Evolutionary conservation across 2,888 invertebrate species (phyloP).

Genomic region (Heliconius ethilla): DNA sequence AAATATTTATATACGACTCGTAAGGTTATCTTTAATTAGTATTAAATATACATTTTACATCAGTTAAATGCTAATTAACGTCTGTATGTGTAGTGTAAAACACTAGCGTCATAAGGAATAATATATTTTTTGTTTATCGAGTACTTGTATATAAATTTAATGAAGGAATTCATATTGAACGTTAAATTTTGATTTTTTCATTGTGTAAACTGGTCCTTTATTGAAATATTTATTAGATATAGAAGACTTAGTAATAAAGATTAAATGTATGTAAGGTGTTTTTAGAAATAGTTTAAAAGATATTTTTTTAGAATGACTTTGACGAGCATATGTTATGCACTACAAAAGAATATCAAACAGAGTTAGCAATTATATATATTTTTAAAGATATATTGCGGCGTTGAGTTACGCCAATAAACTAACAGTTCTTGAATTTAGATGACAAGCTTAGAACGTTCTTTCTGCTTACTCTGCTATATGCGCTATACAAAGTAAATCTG

Average conservation of each 20-base stretch:
- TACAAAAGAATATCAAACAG: not conserved
- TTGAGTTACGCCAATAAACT: not conserved
- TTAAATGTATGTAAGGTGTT: not conserved
- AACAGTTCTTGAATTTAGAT: not conserved
- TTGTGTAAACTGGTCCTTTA: conserved; percentile 12
- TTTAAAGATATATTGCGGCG: not conserved
- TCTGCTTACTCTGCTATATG: too few relatives aligned
- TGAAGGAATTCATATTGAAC: not conserved
- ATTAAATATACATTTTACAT: not conserved
- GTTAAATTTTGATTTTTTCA: not conserved
- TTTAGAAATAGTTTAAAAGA: too few relatives aligned
- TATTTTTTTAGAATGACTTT: too few relatives aligned
- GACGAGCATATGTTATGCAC: too few relatives aligned
- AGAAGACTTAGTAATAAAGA: not conserved
- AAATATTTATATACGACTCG: too few relatives aligned
- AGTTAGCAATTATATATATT: not conserved
- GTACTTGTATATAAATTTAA: not conserved
- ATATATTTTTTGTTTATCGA: not conserved
- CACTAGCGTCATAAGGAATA: not conserved
- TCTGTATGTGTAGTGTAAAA: not conserved
- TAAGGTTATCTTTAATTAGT: not conserved
- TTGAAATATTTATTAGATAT: not conserved
- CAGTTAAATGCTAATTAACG: not conserved
- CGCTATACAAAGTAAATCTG: too few relatives aligned
- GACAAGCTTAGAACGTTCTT: too few relatives aligned